A percentile compares a stretch with the other conserved stretches of the same genome.
Evolutionary conservation across 2,113 vertebrate species (phyloP).

Genomic region (Grallaria varia): DNA sequence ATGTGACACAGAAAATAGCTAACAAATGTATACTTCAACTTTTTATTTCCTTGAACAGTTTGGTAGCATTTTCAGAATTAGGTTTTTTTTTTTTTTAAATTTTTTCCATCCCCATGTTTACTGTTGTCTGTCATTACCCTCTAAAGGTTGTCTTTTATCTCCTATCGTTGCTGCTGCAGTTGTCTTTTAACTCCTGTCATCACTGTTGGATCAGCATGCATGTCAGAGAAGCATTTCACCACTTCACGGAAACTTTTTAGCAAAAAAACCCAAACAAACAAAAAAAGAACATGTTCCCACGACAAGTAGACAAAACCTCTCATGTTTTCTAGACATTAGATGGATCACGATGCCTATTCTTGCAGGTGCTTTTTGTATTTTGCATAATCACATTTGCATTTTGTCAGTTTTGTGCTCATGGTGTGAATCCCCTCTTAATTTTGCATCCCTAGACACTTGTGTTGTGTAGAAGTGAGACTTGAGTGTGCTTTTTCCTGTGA

Average conservation of each 20-base stretch:
- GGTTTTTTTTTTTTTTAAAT: rapidly evolving
- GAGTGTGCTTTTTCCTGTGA: background rate
- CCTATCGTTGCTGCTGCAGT: background rate
- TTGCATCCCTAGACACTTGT: background rate
- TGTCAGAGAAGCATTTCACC: background rate
- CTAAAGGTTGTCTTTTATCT: background rate
- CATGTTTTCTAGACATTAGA: background rate
- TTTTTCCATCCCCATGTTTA: background rate
- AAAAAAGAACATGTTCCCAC: background rate
- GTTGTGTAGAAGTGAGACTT: background rate
- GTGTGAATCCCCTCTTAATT: slow-evolving; percentile 33
- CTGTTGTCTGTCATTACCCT: background rate
- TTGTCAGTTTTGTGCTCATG: background rate
- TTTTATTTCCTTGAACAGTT: background rate
- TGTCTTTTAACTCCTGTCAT: background rate
- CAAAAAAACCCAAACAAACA: background rate
- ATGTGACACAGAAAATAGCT: background rate
- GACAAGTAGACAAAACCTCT: background rate
- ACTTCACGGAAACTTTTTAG: background rate
- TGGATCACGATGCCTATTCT: background rate
- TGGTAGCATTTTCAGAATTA: background rate
- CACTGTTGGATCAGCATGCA: background rate
- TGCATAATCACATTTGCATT: slow-evolving; percentile 55
- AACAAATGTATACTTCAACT: background rate
- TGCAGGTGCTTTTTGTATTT: background rate